Percentiles rank a stretch among this genome's conserved stretches.
Conservation (phyloP, 2,888 invertebrate genomes). For the Drosophila koepferae region DNA sequence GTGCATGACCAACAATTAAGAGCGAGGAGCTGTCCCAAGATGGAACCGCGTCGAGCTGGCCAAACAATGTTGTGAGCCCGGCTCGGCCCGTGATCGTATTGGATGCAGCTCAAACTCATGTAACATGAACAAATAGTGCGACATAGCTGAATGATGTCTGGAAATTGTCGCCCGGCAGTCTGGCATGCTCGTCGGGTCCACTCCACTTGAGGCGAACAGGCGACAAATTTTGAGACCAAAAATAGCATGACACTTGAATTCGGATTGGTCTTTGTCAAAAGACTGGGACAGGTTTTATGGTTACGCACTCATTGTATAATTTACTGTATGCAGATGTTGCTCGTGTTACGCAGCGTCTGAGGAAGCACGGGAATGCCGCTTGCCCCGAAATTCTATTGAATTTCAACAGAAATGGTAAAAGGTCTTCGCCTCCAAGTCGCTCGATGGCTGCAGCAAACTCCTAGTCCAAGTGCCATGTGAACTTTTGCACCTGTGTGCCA, state of each 20-base stretch:
- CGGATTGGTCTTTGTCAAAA: slow-evolving; percentile 37
- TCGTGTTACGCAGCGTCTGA: slow-evolving; percentile 29
- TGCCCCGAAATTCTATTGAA: slow-evolving; percentile 66
- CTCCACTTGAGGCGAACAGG: slow-evolving; percentile 67
- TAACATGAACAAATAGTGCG: slow-evolving; percentile 73
- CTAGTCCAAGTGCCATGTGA: slow-evolving; percentile 49
- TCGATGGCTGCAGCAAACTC: slow-evolving; percentile 6
- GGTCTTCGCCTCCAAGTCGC: slow-evolving; percentile 15
- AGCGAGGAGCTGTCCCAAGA: slow-evolving; percentile 61
- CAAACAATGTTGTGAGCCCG: slow-evolving; percentile 33
- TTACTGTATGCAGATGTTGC: slow-evolving; percentile 73
- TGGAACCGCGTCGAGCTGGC: slow-evolving; percentile 22
- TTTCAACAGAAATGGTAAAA: slow-evolving; percentile 62
- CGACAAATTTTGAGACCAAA: slow-evolving; percentile 71
- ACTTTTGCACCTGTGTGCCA: slow-evolving; percentile 69
- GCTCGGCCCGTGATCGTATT: slow-evolving; percentile 43
- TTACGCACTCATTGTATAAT: slow-evolving; percentile 67
- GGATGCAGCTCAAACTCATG: slow-evolving; percentile 43
- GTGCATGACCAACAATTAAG: slow-evolving; percentile 75
- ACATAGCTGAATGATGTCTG: slow-evolving; percentile 48
- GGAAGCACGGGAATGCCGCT: slow-evolving; percentile 71
- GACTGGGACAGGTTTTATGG: slow-evolving; percentile 70
- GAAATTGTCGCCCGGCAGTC: slow-evolving; percentile 73
- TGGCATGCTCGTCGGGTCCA: slow-evolving; percentile 56
- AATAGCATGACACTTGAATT: slow-evolving; percentile 78